Evolutionary conservation across 2,113 vertebrate species (phyloP).

Genomic region (Perognathus longimembris): DNA sequence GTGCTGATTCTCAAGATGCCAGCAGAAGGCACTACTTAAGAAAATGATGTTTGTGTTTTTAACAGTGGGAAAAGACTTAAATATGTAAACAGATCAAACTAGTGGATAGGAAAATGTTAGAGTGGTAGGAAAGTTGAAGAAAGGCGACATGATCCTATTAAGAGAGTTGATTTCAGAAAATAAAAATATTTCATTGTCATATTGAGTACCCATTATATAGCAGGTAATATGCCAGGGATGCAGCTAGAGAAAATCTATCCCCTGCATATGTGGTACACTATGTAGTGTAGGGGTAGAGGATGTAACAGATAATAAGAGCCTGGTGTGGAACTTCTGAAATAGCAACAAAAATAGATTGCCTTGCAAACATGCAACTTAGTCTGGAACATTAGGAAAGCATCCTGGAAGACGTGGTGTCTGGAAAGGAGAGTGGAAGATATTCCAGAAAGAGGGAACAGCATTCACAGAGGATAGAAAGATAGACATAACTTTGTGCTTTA

Average conservation of each 20-base stretch:
- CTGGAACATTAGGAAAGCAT: conserved; percentile 5
- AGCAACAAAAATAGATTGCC: neutral
- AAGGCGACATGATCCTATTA: neutral
- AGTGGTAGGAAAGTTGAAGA: conserved; percentile 27
- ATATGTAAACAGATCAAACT: conserved; percentile 14
- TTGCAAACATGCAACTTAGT: neutral
- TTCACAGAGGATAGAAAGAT: neutral
- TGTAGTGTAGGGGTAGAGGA: neutral
- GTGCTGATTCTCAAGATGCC: neutral
- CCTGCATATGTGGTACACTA: neutral
- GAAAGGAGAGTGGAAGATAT: neutral
- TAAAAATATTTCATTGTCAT: conserved; percentile 27
- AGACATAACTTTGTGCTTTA: neutral
- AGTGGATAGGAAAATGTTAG: neutral
- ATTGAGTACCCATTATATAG: neutral
- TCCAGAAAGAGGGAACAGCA: conserved; percentile 9
- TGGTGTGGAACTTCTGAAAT: neutral
- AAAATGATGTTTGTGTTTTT: conserved; percentile 18
- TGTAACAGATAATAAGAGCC: neutral
- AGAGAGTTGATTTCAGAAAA: neutral
- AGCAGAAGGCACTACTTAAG: neutral
- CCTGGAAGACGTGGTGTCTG: neutral
- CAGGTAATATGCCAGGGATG: neutral
- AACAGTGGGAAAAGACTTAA: neutral
- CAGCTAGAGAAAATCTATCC: neutral